A percentile compares a stretch with the other conserved stretches of the same genome.
Evolutionary conservation across 1,140 invertebrate genomes (phyloP).

Genomic region (Halesus radiatus): DNA sequence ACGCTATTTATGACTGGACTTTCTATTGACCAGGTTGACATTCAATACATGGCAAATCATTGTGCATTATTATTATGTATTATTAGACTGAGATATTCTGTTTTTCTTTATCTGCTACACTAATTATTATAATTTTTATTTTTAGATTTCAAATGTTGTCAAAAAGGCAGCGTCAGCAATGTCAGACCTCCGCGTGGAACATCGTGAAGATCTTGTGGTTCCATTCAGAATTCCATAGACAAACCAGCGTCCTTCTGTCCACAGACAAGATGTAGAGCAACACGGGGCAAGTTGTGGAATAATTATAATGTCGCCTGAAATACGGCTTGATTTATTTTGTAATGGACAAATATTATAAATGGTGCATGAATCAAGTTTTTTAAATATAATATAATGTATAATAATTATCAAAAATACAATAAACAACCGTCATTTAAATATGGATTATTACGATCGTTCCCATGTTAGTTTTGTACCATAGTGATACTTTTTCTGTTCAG

Average conservation of each 20-base stretch:
- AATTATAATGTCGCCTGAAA: constrained; percentile 48
- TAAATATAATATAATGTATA: not conserved
- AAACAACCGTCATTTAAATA: not conserved
- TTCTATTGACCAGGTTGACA: too few relatives aligned
- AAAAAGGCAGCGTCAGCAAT: constrained; percentile 78
- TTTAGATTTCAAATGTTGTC: constrained; percentile 76
- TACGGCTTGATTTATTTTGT: not conserved
- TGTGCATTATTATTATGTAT: too few relatives aligned
- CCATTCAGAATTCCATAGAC: constrained; percentile 76
- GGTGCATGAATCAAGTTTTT: not conserved
- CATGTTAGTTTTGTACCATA: not conserved
- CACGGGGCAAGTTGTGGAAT: constrained; percentile 51
- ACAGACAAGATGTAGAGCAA: constrained; percentile 14
- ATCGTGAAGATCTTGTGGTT: constrained; percentile 86
- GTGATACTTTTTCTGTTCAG: too few relatives aligned
- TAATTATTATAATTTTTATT: not conserved
- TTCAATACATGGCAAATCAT: too few relatives aligned
- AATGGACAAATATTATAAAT: constrained; percentile 6
- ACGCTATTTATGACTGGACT: too few relatives aligned
- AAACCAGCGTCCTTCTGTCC: constrained; percentile 43
- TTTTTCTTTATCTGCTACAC: too few relatives aligned
- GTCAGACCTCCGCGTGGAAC: constrained; percentile 81
- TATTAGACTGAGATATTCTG: too few relatives aligned
- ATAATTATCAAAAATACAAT: too few relatives aligned
- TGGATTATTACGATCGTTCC: not conserved